Evolutionary conservation across 1,140 invertebrate genomes (phyloP).

Genomic region (Dermatophagoides farinae): DNA sequence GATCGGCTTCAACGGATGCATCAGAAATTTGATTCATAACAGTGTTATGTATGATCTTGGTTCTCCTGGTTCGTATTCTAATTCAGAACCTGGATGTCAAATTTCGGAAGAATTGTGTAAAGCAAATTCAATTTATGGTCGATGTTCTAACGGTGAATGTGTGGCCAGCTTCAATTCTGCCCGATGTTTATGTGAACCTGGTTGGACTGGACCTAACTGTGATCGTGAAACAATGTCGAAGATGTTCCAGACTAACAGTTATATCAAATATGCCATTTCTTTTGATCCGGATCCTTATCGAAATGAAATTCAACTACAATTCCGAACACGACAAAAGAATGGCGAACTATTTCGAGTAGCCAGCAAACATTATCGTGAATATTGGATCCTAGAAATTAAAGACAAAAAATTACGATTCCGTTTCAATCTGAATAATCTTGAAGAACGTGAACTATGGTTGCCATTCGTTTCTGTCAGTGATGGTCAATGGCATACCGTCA

Average conservation of each 20-base stretch:
- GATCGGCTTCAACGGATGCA: slow-evolving; percentile 84
- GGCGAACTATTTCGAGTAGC: slow-evolving; percentile 77
- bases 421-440: slow-evolving; percentile 78
- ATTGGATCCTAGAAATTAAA: slow-evolving; percentile 79
- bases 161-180: slow-evolving; percentile 67
- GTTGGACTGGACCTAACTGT: slow-evolving; percentile 70
- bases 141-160: slow-evolving; percentile 62
- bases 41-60: slow-evolving; percentile 41
- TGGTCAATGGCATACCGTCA: slow-evolving; percentile 88
- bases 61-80: slow-evolving; percentile 18
- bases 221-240: slow-evolving; percentile 44
- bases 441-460: slow-evolving; percentile 73
- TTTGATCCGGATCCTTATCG: slow-evolving; percentile 79
- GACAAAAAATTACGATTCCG: slow-evolving; percentile 69
- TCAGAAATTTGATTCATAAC: slow-evolving; percentile 82
- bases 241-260: slow-evolving; percentile 75
- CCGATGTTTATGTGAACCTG: slow-evolving; percentile 72
- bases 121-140: slow-evolving; percentile 15
- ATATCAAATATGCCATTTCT: slow-evolving; percentile 81
- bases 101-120: slow-evolving; percentile 19
- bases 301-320: slow-evolving; percentile 72
- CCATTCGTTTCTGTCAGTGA: slow-evolving; percentile 73
- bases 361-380: slow-evolving; percentile 82
- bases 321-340: slow-evolving; percentile 72
- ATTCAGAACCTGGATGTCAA: slow-evolving; percentile 19